These are phyloP conservation scores for Dryomyza anilis DNA, from an alignment of 2,888 invertebrate species.

Conservation along the genomic window DNA sequence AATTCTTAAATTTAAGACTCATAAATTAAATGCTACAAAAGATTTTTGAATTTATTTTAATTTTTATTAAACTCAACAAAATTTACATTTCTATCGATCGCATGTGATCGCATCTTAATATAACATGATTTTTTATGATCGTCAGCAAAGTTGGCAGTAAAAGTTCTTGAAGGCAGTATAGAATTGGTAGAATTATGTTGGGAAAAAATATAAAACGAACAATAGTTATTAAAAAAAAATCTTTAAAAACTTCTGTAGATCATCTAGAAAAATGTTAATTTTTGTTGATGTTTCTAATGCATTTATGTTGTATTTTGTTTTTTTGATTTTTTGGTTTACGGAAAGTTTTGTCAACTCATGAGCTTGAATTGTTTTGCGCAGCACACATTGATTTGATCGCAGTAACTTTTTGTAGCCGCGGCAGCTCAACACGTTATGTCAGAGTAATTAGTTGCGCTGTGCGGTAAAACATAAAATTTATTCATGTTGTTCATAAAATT, in stretches of 20 bases:
- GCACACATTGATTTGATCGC: neutral
- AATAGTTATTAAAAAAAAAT: neutral
- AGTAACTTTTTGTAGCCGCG: neutral
- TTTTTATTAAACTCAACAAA: neutral
- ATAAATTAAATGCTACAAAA: conserved; percentile 1
- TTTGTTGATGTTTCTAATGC: conserved; percentile 2
- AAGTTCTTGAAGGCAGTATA: neutral
- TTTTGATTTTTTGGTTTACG: neutral
- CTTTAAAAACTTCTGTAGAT: too few relatives aligned
- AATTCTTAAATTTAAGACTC: conserved; percentile 3
- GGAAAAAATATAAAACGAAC: neutral
- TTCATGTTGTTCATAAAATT: conserved; percentile 9
- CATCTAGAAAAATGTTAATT: conserved; percentile 16
- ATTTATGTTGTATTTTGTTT: neutral
- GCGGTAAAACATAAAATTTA: neutral
- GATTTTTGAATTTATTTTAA: neutral
- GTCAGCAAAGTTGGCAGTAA: neutral
- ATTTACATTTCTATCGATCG: neutral
- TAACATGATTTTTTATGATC: neutral
- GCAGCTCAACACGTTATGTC: neutral
- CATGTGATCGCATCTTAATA: too few relatives aligned
- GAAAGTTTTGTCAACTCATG: neutral
- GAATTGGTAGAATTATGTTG: neutral
- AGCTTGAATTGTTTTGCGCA: neutral
- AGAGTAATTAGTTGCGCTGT: neutral